These are phyloP conservation scores for Zoanthus gigantus DNA, from an alignment of 92 coral and sea anemone species.

Conservation along the genomic window DNA sequence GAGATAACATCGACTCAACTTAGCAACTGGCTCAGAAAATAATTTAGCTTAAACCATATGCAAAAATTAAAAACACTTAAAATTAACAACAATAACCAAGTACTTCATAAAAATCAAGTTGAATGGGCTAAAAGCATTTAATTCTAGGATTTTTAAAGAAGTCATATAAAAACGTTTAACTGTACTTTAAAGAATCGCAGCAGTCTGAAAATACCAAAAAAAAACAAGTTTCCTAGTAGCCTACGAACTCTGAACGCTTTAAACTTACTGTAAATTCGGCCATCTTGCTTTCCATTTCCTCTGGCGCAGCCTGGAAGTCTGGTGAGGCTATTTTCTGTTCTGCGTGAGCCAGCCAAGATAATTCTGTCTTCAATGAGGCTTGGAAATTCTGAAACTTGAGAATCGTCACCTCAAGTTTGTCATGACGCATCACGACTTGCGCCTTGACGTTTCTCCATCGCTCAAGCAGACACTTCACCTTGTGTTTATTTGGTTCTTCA, in stretches of 20 bases:
- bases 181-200: no score
- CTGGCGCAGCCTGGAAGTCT: slow-evolving; percentile 58
- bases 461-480: slow-evolving; percentile 74
- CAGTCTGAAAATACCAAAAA: no score
- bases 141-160: no score
- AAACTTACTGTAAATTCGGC: slow-evolving; percentile 87
- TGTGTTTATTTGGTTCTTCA: slow-evolving; percentile 75
- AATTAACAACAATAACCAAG: no score
- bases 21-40: no score
- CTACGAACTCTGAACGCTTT: neutral
- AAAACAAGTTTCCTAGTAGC: no score
- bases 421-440: slow-evolving; percentile 79
- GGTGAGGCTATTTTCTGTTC: slow-evolving; percentile 75
- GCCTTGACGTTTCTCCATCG: slow-evolving; percentile 82
- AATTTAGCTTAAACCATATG: no score
- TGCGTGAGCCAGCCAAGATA: slow-evolving; percentile 82
- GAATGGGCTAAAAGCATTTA: no score
- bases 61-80: no score
- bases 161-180: no score
- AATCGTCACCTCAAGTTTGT: slow-evolving; percentile 69
- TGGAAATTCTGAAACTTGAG: slow-evolving; percentile 77
- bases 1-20: no score
- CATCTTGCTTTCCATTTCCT: slow-evolving; percentile 77
- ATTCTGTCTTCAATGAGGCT: slow-evolving; percentile 72
- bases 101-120: no score